Evolutionary conservation across 2,113 vertebrate species (phyloP).

Genomic region (Megaceryle maxima): DNA sequence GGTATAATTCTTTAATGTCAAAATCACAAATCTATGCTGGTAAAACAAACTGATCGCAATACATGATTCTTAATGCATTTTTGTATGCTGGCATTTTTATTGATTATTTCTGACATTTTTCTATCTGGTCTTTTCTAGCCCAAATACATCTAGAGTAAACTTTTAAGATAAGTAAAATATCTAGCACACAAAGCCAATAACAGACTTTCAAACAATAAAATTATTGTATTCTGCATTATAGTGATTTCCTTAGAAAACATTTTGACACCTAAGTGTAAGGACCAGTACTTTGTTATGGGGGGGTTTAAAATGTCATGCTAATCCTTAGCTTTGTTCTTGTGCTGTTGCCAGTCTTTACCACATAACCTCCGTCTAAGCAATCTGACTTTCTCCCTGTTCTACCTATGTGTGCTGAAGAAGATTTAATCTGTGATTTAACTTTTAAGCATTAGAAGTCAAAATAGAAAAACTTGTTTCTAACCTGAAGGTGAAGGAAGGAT

Average conservation of each 20-base stretch:
- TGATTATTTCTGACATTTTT: background rate
- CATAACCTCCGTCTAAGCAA: background rate
- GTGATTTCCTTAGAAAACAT: background rate
- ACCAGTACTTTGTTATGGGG: background rate
- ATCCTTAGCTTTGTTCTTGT: background rate
- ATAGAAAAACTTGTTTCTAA: background rate
- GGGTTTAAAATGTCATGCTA: background rate
- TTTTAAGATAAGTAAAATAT: background rate
- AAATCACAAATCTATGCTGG: background rate
- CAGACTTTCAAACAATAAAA: background rate
- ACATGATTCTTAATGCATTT: background rate
- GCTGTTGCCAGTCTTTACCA: background rate
- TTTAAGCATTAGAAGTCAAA: background rate
- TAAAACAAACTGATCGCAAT: background rate
- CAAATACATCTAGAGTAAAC: background rate
- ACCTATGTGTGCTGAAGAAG: background rate
- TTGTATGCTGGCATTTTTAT: background rate
- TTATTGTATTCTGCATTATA: background rate
- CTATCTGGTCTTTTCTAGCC: background rate
- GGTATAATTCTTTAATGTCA: background rate
- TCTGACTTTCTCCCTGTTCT: background rate
- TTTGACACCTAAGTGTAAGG: background rate
- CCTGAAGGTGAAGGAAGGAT: background rate
- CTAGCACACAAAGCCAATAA: background rate
- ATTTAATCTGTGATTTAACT: background rate